A percentile compares a stretch with the other conserved stretches of the same genome.
phyloP scores from a whole-genome alignment of 2,113 vertebrate genomes.

The Stictonetta naevosa region DNA sequence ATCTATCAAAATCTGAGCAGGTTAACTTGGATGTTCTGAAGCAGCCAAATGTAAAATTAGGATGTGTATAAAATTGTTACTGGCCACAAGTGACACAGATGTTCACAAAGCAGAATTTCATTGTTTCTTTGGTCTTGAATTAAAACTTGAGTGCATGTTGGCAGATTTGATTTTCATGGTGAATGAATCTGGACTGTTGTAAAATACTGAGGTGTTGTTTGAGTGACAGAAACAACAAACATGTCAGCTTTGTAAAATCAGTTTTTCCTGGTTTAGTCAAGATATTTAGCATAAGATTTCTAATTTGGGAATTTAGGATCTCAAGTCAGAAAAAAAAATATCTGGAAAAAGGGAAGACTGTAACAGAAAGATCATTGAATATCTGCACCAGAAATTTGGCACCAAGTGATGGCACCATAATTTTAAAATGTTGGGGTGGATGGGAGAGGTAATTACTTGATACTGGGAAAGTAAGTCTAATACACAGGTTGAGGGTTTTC shows the following conservation, averaged over 20 bases:
- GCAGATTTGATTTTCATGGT: constrained; percentile 2
- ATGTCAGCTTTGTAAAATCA: neutral
- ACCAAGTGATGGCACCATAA: neutral
- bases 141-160: neutral
- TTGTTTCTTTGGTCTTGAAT: neutral
- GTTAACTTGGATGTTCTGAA: neutral
- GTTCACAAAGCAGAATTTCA: neutral
- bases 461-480: rapidly evolving
- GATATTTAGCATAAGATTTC: neutral
- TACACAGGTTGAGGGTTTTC: neutral
- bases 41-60: neutral
- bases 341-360: neutral
- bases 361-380: neutral
- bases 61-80: neutral
- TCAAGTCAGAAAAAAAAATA: neutral
- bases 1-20: neutral
- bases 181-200: neutral
- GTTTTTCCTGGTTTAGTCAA: neutral
- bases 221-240: neutral
- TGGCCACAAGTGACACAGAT: neutral
- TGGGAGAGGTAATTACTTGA: neutral
- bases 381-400: neutral
- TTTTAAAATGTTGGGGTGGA: neutral
- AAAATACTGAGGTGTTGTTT: neutral
- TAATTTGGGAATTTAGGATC: neutral